Evolutionary conservation across 2,113 vertebrate genomes (phyloP).

Genomic region (Rhynchopsitta pachyrhyncha): DNA sequence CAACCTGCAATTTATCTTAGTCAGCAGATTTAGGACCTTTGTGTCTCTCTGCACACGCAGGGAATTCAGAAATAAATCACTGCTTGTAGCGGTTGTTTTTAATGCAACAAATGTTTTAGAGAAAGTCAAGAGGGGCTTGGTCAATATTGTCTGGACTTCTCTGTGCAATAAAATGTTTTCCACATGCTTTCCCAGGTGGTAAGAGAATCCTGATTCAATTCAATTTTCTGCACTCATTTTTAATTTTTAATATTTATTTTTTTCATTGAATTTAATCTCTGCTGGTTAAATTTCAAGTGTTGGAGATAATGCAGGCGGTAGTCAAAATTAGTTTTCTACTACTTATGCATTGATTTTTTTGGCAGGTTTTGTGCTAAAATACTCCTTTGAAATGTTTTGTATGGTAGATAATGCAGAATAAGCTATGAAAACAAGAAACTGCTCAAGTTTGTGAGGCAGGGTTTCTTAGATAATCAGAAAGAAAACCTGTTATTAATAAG

Average conservation of each 20-base stretch:
- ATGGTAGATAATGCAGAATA: background rate
- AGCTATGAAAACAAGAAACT: background rate
- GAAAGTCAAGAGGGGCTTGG: conserved; percentile 27
- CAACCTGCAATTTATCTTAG: conserved; percentile 61
- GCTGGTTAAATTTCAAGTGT: conserved; percentile 24
- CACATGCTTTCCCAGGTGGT: background rate
- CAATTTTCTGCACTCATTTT: conserved; percentile 36
- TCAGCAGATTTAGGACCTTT: conserved; percentile 68
- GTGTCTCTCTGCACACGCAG: background rate
- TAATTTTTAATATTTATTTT: conserved; percentile 41
- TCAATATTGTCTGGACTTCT: conserved; percentile 16
- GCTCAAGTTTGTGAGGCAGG: background rate
- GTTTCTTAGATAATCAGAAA: background rate
- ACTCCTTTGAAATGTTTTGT: background rate
- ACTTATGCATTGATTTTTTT: background rate
- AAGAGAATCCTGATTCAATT: conserved; percentile 17
- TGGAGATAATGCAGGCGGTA: background rate
- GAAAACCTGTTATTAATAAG: background rate
- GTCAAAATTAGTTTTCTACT: conserved; percentile 23
- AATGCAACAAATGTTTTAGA: conserved; percentile 51
- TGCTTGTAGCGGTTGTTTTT: conserved; percentile 18
- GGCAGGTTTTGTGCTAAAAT: background rate
- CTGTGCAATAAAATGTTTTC: conserved; percentile 35
- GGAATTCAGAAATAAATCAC: conserved; percentile 65
- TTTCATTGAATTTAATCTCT: conserved; percentile 25